These are phyloP conservation scores for Yoshiicerus persimilis DNA, from an alignment of 1,140 invertebrate genomes.

Conservation along the genomic window DNA sequence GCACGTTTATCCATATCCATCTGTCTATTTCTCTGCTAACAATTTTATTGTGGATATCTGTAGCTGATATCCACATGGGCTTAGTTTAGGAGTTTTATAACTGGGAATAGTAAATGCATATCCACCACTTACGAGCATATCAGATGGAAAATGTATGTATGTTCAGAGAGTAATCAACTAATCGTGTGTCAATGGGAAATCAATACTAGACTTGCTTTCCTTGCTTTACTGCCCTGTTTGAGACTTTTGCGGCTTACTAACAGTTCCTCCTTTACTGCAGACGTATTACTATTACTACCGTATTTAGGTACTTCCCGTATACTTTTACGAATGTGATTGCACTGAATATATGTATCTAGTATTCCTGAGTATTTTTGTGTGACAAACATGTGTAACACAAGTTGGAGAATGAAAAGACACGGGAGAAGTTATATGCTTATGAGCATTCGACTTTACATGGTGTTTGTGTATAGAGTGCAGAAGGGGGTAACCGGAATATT, in stretches of 20 bases:
- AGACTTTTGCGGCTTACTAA: neutral
- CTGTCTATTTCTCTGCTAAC: neutral
- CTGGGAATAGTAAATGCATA: neutral
- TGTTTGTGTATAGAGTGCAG: neutral
- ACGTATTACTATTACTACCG: neutral
- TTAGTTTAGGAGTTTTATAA: neutral
- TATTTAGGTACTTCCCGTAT: neutral
- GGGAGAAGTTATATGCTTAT: neutral
- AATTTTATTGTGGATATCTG: neutral
- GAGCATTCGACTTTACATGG: neutral
- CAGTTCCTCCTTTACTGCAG: neutral
- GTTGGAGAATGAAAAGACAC: neutral
- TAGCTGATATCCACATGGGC: neutral
- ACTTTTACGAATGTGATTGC: neutral
- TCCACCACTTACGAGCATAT: neutral
- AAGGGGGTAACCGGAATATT: too few species aligned
- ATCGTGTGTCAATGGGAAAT: slow-evolving; percentile 47
- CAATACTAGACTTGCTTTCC: slow-evolving; percentile 37
- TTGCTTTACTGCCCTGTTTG: neutral
- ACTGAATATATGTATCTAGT: neutral
- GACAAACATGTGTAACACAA: neutral
- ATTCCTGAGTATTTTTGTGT: neutral
- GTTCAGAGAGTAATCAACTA: slow-evolving; percentile 44
- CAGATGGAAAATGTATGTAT: neutral
- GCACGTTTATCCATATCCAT: slow-evolving; percentile 4